A percentile compares a stretch with the other conserved stretches of the same genome.
phyloP scores from a whole-genome alignment of 2,113 vertebrate genomes.

The Cochlearius cochlearius region DNA sequence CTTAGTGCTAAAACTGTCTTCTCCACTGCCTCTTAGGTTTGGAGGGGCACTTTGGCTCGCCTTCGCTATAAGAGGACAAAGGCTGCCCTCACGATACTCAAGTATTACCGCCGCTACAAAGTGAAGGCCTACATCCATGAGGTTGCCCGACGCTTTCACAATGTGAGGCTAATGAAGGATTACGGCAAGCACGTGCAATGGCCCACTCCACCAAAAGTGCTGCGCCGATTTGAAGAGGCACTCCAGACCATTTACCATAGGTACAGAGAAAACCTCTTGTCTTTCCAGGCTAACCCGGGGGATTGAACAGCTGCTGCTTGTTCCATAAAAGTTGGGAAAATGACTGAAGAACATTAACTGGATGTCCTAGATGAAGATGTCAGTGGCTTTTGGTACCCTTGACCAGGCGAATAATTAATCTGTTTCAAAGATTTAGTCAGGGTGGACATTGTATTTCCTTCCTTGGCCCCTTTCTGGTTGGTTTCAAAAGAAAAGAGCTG shows the following conservation, averaged over 20 bases:
- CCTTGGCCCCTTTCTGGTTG: background rate
- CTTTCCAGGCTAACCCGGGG: background rate
- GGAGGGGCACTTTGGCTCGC: slow-evolving; percentile 91
- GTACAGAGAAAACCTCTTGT: slow-evolving; percentile 50
- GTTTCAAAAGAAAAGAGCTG: background rate
- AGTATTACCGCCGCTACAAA: slow-evolving; percentile 89
- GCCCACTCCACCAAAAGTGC: slow-evolving; percentile 90
- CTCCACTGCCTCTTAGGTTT: slow-evolving; percentile 74
- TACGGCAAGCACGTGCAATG: slow-evolving; percentile 85
- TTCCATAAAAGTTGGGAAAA: background rate
- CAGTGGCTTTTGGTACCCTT: background rate
- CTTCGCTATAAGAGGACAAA: slow-evolving; percentile 86
- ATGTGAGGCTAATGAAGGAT: slow-evolving; percentile 82
- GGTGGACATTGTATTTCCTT: background rate
- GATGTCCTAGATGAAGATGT: rapidly evolving
- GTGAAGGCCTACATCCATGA: slow-evolving; percentile 89
- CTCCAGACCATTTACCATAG: slow-evolving; percentile 87
- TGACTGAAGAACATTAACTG: background rate
- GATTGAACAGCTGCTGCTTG: background rate
- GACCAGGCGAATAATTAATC: background rate
- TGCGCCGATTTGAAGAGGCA: slow-evolving; percentile 85
- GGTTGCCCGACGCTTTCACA: slow-evolving; percentile 83
- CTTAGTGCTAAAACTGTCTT: background rate
- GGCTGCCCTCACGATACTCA: slow-evolving; percentile 83
- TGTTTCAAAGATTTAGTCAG: background rate